Conservation (phyloP, 2,888 invertebrate genomes). For the Polymixis lichenea region DNA sequence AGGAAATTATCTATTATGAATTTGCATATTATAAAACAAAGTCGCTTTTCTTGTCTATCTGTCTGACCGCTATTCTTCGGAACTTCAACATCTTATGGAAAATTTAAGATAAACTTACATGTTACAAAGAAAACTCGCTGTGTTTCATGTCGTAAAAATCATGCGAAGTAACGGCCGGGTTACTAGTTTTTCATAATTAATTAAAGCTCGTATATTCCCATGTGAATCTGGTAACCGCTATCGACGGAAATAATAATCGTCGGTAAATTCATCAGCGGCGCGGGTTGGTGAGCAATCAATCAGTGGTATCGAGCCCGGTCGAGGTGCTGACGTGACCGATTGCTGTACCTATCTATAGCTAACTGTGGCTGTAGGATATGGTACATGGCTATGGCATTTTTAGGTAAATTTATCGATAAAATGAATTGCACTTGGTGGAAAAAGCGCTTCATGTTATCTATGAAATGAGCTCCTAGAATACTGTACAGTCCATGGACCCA, state of each 20-base stretch:
- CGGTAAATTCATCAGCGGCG: conserved; percentile 33
- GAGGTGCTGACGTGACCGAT: conserved; percentile 36
- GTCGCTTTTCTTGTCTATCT: too few species aligned
- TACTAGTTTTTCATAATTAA: not conserved
- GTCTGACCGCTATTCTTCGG: too few species aligned
- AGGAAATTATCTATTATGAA: not conserved
- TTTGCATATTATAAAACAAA: too few species aligned
- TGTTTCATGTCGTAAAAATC: not conserved
- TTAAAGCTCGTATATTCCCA: not conserved
- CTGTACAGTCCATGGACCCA: not conserved
- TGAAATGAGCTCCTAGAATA: not conserved
- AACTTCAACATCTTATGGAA: too few species aligned
- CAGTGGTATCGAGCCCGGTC: conserved; percentile 1
- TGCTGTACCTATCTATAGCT: conserved; percentile 6
- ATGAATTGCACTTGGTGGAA: not conserved
- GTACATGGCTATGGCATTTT: not conserved
- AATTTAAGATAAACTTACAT: too few species aligned
- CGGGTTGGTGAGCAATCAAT: conserved; percentile 47
- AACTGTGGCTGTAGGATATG: not conserved
- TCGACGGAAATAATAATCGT: conserved; percentile 18
- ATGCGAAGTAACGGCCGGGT: not conserved
- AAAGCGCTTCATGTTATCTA: not conserved
- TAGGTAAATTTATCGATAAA: not conserved
- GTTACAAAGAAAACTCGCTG: not conserved
- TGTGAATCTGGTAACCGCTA: conserved; percentile 21